A percentile compares a stretch with the other conserved stretches of the same genome.
Conservation (phyloP, 2,888 invertebrate species). For the Steromphala cineraria region DNA sequence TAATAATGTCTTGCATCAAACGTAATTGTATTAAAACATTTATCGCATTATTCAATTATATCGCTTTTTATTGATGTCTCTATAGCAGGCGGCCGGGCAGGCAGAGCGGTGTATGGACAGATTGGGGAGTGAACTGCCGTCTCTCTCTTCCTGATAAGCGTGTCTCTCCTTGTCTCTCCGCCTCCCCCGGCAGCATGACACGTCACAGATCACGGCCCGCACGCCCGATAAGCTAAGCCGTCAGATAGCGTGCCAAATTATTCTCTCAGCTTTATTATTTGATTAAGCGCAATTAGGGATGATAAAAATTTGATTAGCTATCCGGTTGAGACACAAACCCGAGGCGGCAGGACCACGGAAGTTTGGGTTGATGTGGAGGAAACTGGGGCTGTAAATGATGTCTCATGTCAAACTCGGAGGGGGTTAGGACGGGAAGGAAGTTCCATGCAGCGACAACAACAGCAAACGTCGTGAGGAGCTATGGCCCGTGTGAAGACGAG, state of each 20-base stretch:
- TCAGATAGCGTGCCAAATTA: constrained; percentile 24
- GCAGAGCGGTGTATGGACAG: not conserved
- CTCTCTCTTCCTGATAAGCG: not conserved
- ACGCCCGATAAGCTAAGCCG: constrained; percentile 11
- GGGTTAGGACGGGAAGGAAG: not conserved
- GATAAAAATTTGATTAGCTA: constrained; percentile 37
- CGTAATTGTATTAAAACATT: constrained; percentile 55
- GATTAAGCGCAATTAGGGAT: constrained; percentile 33
- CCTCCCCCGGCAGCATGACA: constrained; percentile 1
- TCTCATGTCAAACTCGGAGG: not conserved
- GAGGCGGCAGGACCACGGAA: not conserved
- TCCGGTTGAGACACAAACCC: constrained; percentile 7
- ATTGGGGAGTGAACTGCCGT: not conserved
- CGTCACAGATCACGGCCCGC: not conserved
- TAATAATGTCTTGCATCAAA: constrained; percentile 49
- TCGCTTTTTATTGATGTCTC: constrained; percentile 42
- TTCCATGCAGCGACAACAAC: not conserved
- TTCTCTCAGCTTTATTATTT: constrained; percentile 35
- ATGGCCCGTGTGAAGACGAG: not conserved
- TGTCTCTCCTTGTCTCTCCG: no score
- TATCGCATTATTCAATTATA: constrained; percentile 52
- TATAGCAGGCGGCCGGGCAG: not conserved
- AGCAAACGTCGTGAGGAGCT: not conserved
- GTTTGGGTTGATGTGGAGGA: not conserved
- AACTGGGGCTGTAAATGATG: not conserved